A percentile compares a stretch with the other conserved stretches of the same genome.
Evolutionary conservation across 2,888 invertebrate genomes (phyloP).

Genomic region (Thereva unica): DNA sequence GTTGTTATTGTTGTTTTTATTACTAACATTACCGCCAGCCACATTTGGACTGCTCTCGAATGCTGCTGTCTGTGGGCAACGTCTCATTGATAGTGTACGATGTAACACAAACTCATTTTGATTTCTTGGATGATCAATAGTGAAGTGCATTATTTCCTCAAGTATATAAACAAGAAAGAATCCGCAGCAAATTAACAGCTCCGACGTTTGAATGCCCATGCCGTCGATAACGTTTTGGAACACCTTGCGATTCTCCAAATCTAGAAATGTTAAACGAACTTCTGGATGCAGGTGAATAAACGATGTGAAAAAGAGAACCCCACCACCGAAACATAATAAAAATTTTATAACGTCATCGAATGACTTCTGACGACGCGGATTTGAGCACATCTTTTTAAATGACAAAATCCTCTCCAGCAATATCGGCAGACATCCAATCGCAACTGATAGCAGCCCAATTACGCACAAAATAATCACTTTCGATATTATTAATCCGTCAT

Average conservation of each 20-base stretch:
- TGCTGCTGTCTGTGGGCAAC: conserved; percentile 48
- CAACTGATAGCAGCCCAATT: conserved; percentile 2
- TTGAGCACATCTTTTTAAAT: not conserved
- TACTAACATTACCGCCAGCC: conserved; percentile 46
- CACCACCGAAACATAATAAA: conserved; percentile 78
- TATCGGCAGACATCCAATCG: conserved; percentile 7
- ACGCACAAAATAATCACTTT: conserved; percentile 3
- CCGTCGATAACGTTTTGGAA: conserved; percentile 54
- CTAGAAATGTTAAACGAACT: conserved; percentile 69
- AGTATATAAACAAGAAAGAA: conserved; percentile 78
- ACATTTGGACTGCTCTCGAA: conserved; percentile 53
- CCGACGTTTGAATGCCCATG: conserved; percentile 68
- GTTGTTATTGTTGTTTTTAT: conserved; percentile 33
- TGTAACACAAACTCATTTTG: conserved; percentile 4
- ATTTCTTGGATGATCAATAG: conserved; percentile 63
- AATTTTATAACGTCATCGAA: conserved; percentile 54
- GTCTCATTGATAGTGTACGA: not conserved
- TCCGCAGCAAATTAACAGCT: conserved; percentile 73
- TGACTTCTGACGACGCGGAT: not conserved
- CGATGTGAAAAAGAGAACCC: conserved; percentile 78
- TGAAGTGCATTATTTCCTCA: conserved; percentile 75
- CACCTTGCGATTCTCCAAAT: conserved; percentile 59
- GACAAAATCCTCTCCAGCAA: not conserved
- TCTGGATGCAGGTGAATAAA: conserved; percentile 82
- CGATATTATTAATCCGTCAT: not conserved